These are phyloP conservation scores for Rhombomys opimus DNA, from an alignment of 2,113 vertebrate species.

Conservation along the genomic window DNA sequence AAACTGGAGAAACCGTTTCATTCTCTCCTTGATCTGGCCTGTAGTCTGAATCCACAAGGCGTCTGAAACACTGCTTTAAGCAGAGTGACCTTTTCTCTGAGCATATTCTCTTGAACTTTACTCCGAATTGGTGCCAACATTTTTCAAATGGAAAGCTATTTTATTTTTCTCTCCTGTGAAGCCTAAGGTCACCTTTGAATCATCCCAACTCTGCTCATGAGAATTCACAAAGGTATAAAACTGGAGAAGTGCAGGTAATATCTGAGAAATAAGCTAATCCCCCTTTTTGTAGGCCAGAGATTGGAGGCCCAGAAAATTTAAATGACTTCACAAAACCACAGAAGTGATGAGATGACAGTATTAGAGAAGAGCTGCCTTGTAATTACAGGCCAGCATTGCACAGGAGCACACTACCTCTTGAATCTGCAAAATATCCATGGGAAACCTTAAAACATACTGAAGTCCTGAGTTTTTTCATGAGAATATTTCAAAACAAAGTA, in stretches of 20 bases:
- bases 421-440: slow-evolving; percentile 58
- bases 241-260: neutral
- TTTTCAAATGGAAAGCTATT: slow-evolving; percentile 63
- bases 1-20: slow-evolving; percentile 75
- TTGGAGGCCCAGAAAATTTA: slow-evolving; percentile 45
- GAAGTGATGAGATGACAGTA: neutral
- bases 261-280: slow-evolving; percentile 62
- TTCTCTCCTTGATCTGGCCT: slow-evolving; percentile 62
- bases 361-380: slow-evolving; percentile 2
- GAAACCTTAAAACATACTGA: slow-evolving; percentile 47
- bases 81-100: slow-evolving; percentile 33
- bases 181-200: slow-evolving; percentile 15
- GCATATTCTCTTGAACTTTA: slow-evolving; percentile 41
- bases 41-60: slow-evolving; percentile 38
- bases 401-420: slow-evolving; percentile 72
- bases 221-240: slow-evolving; percentile 20
- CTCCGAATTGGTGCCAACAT: slow-evolving; percentile 43
- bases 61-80: slow-evolving; percentile 53
- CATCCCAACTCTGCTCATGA: neutral
- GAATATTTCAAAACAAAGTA: slow-evolving; percentile 43
- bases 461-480: slow-evolving; percentile 13
- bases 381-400: slow-evolving; percentile 7
- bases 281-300: neutral
- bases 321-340: slow-evolving; percentile 38
- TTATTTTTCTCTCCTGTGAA: slow-evolving; percentile 28